A percentile compares a stretch with the other conserved stretches of the same genome.
phyloP scores from a whole-genome alignment of 1,140 invertebrate species.

The Protaetia brevitarsis region DNA sequence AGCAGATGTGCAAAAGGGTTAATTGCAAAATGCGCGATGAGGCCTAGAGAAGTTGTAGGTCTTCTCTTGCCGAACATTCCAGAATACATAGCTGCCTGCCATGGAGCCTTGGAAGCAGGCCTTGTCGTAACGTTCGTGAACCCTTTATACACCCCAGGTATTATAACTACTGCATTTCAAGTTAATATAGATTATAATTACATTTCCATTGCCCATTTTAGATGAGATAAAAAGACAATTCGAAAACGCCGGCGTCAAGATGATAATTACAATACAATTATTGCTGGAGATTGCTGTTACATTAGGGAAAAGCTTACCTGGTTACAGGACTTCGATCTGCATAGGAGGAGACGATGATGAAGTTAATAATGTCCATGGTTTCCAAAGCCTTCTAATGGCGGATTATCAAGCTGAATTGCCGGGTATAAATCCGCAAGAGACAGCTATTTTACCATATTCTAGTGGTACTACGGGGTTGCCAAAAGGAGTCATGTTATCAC shows the following conservation, averaged over 20 bases:
- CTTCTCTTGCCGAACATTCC: constrained; percentile 69
- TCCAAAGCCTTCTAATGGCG: constrained; percentile 54
- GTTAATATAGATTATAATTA: no score
- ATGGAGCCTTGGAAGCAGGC: constrained; percentile 67
- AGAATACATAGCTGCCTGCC: constrained; percentile 64
- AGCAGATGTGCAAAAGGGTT: constrained; percentile 60
- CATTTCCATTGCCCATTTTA: no score
- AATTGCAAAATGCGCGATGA: constrained; percentile 55
- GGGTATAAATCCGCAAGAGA: constrained; percentile 50
- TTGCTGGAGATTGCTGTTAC: constrained; percentile 59
- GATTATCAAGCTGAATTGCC: constrained; percentile 55
- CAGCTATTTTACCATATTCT: constrained; percentile 65
- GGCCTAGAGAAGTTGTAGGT: constrained; percentile 66
- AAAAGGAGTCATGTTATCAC: constrained; percentile 86
- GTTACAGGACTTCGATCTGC: constrained; percentile 76
- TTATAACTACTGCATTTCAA: no score
- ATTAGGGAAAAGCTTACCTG: constrained; percentile 53
- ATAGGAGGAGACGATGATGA: constrained; percentile 58
- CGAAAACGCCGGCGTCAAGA: constrained; percentile 61
- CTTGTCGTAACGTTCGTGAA: constrained; percentile 71
- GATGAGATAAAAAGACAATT: constrained; percentile 71
- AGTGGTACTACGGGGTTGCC: constrained; percentile 89
- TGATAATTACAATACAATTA: constrained; percentile 63
- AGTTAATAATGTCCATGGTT: constrained; percentile 52
- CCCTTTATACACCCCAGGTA: constrained; percentile 71